A percentile compares a stretch with the other conserved stretches of the same genome.
Conservation (phyloP, 2,113 vertebrate species). For the Brienomyrus longianalis region DNA sequence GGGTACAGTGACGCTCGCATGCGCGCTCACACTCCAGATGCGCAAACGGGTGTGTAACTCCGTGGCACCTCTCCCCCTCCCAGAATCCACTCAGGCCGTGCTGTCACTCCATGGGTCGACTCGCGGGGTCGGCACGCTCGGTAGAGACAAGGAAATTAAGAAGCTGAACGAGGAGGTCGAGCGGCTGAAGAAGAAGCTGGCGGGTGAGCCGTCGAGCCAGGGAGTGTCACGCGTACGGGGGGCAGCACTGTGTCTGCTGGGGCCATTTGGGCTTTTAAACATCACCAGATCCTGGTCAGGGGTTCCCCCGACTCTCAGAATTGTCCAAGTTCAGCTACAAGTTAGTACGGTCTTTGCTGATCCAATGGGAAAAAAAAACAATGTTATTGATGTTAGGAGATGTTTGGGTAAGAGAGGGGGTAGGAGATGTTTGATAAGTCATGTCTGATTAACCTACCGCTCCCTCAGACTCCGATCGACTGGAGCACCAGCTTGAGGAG, state of each 20-base stretch:
- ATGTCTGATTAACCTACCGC: background rate
- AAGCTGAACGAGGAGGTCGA: conserved; percentile 94
- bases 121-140: conserved; percentile 60
- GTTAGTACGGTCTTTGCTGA: background rate
- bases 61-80: background rate
- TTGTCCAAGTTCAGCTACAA: background rate
- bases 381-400: background rate
- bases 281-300: background rate
- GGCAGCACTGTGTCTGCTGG: background rate
- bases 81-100: conserved; percentile 79
- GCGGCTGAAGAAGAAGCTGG: conserved; percentile 81
- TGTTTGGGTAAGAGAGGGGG: background rate
- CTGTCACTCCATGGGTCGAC: conserved; percentile 71
- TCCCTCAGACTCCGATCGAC: conserved; percentile 73
- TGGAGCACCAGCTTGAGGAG: conserved; percentile 85
- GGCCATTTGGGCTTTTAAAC: background rate
- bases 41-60: background rate
- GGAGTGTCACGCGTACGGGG: no score
- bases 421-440: background rate
- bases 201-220: conserved; percentile 60
- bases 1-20: conserved; percentile 53
- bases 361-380: background rate
- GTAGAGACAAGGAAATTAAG: conserved; percentile 84
- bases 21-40: background rate
- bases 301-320: background rate